Evolutionary conservation across 2,113 vertebrate species (phyloP), one percentile per base, ranked within the genome.

Genomic region (Deroptyus accipitrinus): DNA sequence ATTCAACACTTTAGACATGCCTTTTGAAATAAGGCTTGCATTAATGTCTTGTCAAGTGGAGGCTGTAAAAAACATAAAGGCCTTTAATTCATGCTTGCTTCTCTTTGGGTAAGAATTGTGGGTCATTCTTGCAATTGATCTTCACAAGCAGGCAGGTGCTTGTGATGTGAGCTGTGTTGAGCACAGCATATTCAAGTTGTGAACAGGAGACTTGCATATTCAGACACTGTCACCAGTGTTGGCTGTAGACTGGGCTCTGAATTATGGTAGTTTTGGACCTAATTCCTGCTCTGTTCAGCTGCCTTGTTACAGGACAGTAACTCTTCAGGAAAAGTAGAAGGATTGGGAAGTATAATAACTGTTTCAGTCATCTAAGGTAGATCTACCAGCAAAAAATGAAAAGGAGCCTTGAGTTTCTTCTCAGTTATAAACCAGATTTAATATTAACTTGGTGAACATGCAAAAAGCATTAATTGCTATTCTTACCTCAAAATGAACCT

Each of bases 61-160:
- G 37, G 10, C 31, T 73, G 25, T 57, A 83, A 18, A 31, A 31
- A 55, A 39, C 14, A 27, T 11, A 37, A 66, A 61, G 19, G 31
- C 9, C 17, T 75, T 78, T 69, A 9, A 41, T 66, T 77, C 0
- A 0, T 90, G 18, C 23, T 17, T 44, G 6, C 2, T 2, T 11
- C 30, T 64, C 42, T 15, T 59, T 87, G 69, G 33, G 17, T 55
- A 51, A 88, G 33, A 88, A 23, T 55, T 39, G 7, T 1, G 5
- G 37, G 28, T 67, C 39, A 8, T 33, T 51, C 48, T 87, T 78
- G 35, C 12, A n/a, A 25, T 27, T 25, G 10, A 5, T 83, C 41
- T 83, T 91, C 48, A 37, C 24, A 28, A 39, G 63, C 41, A 51
- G 25, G 9, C 41, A 51, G 28, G 9, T 51, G 25, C 55, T 51